phyloP scores from a whole-genome alignment of 2,113 vertebrate species.

The Platysternon megacephalum region DNA sequence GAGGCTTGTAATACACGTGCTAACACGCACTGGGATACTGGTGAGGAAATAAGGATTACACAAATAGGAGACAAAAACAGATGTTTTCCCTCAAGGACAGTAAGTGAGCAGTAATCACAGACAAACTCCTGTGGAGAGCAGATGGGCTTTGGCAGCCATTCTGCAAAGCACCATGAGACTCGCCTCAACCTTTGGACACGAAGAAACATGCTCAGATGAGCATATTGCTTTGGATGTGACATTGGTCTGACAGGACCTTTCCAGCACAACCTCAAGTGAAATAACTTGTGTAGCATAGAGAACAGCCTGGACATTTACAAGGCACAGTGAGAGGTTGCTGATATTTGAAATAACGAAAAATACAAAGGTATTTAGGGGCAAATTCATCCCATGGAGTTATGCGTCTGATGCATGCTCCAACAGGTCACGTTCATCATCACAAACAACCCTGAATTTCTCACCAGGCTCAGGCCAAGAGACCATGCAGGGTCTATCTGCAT shows the following conservation, averaged over 20 bases:
- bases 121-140: background rate
- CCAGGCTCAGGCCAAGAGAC: rapidly evolving
- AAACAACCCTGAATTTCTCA: rapidly evolving
- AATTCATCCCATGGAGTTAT: background rate
- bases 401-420: rapidly evolving
- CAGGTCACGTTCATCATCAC: rapidly evolving
- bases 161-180: background rate
- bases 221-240: background rate
- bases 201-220: background rate
- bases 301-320: background rate
- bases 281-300: background rate
- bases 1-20: rapidly evolving
- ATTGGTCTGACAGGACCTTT: background rate
- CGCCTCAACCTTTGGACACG: background rate
- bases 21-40: rapidly evolving
- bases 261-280: background rate
- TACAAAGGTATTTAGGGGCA: background rate
- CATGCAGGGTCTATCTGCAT: background rate
- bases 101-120: background rate
- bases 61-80: background rate
- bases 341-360: rapidly evolving
- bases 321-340: background rate
- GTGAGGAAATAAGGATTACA: background rate
- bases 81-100: conserved; percentile 21
- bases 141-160: conserved; percentile 8